Evolutionary conservation across 2,113 vertebrate species (phyloP), one percentile per base, ranked within the genome.

Genomic region (Seriola quinqueradiata): DNA sequence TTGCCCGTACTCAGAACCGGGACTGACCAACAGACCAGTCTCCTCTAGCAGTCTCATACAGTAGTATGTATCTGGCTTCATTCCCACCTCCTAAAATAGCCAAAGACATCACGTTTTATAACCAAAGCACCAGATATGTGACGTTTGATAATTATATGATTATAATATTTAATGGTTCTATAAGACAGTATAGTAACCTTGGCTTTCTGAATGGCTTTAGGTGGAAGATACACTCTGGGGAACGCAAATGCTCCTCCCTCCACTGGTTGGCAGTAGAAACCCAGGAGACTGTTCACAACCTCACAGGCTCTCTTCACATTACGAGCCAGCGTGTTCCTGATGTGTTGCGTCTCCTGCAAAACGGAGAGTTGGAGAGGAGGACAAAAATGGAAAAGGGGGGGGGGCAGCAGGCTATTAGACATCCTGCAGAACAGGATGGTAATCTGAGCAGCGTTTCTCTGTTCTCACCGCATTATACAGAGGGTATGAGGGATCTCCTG

Each of bases 11-110:
- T 91, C 82, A 50, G 61, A 91, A 14, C 95, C 95, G 1, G 93
- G 86, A 63, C 54, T 25, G 14, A 60, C 19, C 0, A 89, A 32
- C 77, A 95, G 42, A 4, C 93, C 95, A 0, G 67, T 65, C 7
- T 95, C 93, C 65, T 95, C 95, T 9, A 95, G 85, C 16, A 95
- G 82, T 64, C 44, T 72, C 1, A 59, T 5, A 55, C 93, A 94
- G 90, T 96, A 96, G 78, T 93, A 91, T 1, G 79, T 19, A 40
- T 95, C 94, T 3, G 94, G 90, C 32, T 91, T 14, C 87, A 94
- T 28, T 57, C 81, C 87, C 19, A 19, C 59, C 71, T 94, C 93
- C 95, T 96, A 50, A 55, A 69, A 74, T 8, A 67, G 38, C 9
- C 12, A 55, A 60, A 70, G 7, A 72, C 4, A 50, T 3, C 14